These are phyloP conservation scores for Parelbella ahira DNA, from an alignment of 2,888 invertebrate species.

Conservation along the genomic window DNA sequence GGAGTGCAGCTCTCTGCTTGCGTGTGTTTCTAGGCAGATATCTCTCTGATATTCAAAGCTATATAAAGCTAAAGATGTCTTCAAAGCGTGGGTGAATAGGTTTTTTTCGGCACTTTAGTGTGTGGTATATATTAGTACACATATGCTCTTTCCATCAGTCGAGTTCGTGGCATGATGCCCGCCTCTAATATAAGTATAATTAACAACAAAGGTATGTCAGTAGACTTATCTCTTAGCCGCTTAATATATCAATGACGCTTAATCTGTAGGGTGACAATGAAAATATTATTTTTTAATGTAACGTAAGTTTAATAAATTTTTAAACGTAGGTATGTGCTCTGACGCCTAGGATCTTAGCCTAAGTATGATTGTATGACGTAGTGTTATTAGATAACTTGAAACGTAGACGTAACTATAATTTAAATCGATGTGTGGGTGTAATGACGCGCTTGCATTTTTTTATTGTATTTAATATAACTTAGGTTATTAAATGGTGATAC, in stretches of 20 bases:
- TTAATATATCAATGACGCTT: slow-evolving; percentile 41
- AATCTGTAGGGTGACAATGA: slow-evolving; percentile 28
- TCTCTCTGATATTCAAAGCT: too few relatives aligned
- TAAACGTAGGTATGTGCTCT: slow-evolving; percentile 46
- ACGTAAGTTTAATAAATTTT: too few relatives aligned
- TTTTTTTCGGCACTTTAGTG: too few relatives aligned
- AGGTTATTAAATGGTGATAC: slow-evolving; percentile 64
- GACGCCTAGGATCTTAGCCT: slow-evolving; percentile 60
- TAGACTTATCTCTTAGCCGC: slow-evolving; percentile 42
- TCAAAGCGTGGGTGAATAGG: too few relatives aligned
- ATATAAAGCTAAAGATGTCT: too few relatives aligned
- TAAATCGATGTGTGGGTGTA: slow-evolving; percentile 3
- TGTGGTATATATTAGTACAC: too few relatives aligned
- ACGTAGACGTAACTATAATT: slow-evolving; percentile 27
- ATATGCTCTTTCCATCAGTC: too few relatives aligned
- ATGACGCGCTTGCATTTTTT: slow-evolving; percentile 25
- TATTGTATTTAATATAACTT: slow-evolving; percentile 27
- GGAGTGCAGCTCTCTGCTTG: too few relatives aligned
- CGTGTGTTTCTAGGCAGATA: too few relatives aligned
- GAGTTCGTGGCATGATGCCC: too few relatives aligned
- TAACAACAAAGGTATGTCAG: slow-evolving; percentile 45
- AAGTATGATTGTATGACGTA: slow-evolving; percentile 31
- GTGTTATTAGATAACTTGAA: slow-evolving; percentile 3
- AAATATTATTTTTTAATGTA: too few relatives aligned
- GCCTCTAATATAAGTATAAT: too few relatives aligned